Evolutionary conservation across 2,797 vertebrate genomes (phyloP), one percentile per base, ranked within the genome.

Genomic region (Chaetophractus vellerosus): DNA sequence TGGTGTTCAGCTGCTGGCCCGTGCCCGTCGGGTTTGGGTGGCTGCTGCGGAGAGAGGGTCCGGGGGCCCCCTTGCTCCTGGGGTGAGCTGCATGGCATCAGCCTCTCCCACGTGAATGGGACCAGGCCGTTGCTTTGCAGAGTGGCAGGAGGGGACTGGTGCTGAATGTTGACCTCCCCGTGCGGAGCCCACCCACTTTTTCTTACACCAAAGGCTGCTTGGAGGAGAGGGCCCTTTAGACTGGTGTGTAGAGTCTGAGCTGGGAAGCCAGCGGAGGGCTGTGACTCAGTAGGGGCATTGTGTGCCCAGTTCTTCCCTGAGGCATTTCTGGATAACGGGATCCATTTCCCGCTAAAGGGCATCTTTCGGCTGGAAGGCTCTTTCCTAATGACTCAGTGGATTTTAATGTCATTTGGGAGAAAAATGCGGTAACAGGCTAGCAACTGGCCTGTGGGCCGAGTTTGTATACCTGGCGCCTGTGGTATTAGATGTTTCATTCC

Each of bases 1-100:
- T 36, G 0, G 0, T 6, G 3, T 0, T 48, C 31, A 3, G 1
- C 45, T 26, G 28, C 16, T 26, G 72, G 41, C 6, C 0, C 9
- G 15, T 6, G 31, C 63, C 59, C n/a, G 19, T 61, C 59, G 86
- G 45, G 4, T 2, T 19, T 33, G 57, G 78, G 72, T 72, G 45
- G 28, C 45, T 31, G 72, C 18, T 66, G 28, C 31, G 24, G 64
- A 23, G 21, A 6, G 1, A 24, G 31, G 61, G 26, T 8, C 24
- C 61, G 2, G 26, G 23, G 4, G 1, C 57, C 57, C 19, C 23
- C 19, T 59, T 6, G 5, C 19, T 9, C 57, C 23, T 24, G 57
- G 14, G 36, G 69, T 52, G 52, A 52, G 24, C 71, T 28, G 24
- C 14, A 52, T 28, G 41, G 11, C 59, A 41, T 26, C 33, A 7